These are phyloP conservation scores for Lampris incognitus DNA, from an alignment of 2,113 vertebrate species.

Conservation along the genomic window DNA sequence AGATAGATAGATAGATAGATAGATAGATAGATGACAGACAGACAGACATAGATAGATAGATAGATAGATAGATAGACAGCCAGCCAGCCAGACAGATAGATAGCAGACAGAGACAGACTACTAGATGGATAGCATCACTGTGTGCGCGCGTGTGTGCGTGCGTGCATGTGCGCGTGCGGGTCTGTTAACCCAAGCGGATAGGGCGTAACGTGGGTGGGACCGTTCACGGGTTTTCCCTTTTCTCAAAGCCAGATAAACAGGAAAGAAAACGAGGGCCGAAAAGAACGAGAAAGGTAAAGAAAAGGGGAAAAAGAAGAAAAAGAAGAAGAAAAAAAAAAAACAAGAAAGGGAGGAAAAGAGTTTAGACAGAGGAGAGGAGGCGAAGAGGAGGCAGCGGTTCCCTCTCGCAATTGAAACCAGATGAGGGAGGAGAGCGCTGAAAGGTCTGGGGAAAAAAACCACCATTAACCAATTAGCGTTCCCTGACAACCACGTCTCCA, in stretches of 20 bases:
- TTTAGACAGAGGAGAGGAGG: too few relatives aligned
- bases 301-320: conserved; percentile 2
- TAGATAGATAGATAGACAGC: background rate
- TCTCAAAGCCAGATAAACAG: conserved; percentile 10
- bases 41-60: too few relatives aligned
- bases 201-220: conserved; percentile 11
- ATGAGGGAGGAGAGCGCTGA: conserved; percentile 57
- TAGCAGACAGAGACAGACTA: too few relatives aligned
- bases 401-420: conserved; percentile 57
- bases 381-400: conserved; percentile 29
- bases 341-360: conserved; percentile 2
- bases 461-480: conserved; percentile 65
- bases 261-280: background rate
- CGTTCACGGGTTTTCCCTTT: conserved; percentile 36
- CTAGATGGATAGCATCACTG: background rate
- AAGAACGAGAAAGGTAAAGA: background rate
- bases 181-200: conserved; percentile 17
- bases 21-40: too few relatives aligned
- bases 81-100: too few relatives aligned
- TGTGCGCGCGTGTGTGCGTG: conserved; percentile 10
- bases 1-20: too few relatives aligned
- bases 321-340: background rate
- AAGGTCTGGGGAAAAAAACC: conserved; percentile 59
- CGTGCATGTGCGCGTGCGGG: conserved; percentile 4
- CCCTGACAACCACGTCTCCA: conserved; percentile 47